Evolutionary conservation across 1,140 invertebrate genomes (phyloP), one percentile per base, ranked within the genome.

Genomic region (Neomicropteryx cornuta): DNA sequence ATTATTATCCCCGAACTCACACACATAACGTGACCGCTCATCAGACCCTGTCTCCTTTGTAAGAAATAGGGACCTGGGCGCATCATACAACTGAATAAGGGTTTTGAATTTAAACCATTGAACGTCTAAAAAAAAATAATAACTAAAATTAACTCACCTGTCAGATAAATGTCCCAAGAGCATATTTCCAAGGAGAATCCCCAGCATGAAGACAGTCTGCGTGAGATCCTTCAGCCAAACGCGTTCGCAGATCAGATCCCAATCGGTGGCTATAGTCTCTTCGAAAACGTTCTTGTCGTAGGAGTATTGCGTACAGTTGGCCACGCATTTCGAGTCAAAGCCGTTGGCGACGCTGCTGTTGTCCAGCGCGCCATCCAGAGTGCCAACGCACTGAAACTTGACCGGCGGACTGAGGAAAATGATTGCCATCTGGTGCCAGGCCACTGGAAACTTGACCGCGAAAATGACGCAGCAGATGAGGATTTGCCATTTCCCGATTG

Each of bases 131-230:
- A 35, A 24, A 24, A n/a, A 24, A n/a, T 21, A 31, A 28, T 32
- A 33, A 21, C 16, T 42, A 1, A 19, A 19, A 4, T 20, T 19
- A 34, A 58, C 63, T 55, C 63, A 85, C 82, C 73, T 79, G 63
- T 87, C 84, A 6, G 83, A 75, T 28, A 81, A 60, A 41, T 76
- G 68, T 32, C 84, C 81, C 49, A 86, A 87, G 3, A 78, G 36
- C 61, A 86, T 74, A 47, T 79, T 83, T 8, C 66, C 66, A 18
- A 81, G 56, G 18, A 86, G 68, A 30, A 87, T 75, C 3, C 83
- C 84, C 5, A 79, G 56, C 82, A 87, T 86, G 32, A 82, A 82
- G 16, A 78, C 68, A 2, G 77, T 77, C 50, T 87, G 83, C 1
- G 76, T 77, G 2, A 86, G 49, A 56, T 80, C 81, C 10, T 76